Percentiles rank a stretch among this genome's conserved stretches.
These are phyloP conservation scores for Eolophus roseicapilla DNA, from an alignment of 2,113 vertebrate species.

Conservation along the genomic window DNA sequence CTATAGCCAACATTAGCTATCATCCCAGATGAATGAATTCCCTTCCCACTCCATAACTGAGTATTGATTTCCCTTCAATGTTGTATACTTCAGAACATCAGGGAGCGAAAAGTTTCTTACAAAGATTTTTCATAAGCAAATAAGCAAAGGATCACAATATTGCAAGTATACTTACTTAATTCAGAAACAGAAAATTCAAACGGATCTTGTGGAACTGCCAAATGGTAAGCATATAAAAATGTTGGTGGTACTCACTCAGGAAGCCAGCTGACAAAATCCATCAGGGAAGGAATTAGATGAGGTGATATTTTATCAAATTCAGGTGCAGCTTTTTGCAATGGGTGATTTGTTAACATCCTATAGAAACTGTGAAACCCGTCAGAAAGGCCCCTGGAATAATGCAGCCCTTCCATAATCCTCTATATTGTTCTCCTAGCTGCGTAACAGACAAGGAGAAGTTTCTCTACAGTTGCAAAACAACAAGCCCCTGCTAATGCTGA, in stretches of 20 bases:
- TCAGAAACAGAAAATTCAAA: background rate
- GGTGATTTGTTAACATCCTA: background rate
- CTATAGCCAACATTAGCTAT: rapidly evolving
- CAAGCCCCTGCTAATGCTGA: constrained; percentile 26
- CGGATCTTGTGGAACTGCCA: background rate
- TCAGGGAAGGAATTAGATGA: background rate
- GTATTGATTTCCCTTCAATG: rapidly evolving
- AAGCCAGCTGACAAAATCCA: constrained; percentile 28
- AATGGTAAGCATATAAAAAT: background rate
- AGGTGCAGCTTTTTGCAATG: background rate
- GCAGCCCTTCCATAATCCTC: constrained; percentile 56
- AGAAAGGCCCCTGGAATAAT: constrained; percentile 5
- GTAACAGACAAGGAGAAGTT: constrained; percentile 27
- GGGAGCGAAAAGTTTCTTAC: background rate
- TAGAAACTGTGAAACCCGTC: background rate
- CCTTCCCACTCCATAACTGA: background rate
- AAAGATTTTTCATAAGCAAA: background rate
- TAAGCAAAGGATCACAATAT: background rate
- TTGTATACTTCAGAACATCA: background rate
- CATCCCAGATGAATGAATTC: background rate
- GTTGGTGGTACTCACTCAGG: constrained; percentile 35
- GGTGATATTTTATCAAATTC: background rate
- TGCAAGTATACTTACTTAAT: background rate
- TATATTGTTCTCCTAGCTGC: constrained; percentile 56
- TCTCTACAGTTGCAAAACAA: constrained; percentile 51